Conservation (phyloP, 2,113 vertebrate species). For the Passerina amoena region DNA sequence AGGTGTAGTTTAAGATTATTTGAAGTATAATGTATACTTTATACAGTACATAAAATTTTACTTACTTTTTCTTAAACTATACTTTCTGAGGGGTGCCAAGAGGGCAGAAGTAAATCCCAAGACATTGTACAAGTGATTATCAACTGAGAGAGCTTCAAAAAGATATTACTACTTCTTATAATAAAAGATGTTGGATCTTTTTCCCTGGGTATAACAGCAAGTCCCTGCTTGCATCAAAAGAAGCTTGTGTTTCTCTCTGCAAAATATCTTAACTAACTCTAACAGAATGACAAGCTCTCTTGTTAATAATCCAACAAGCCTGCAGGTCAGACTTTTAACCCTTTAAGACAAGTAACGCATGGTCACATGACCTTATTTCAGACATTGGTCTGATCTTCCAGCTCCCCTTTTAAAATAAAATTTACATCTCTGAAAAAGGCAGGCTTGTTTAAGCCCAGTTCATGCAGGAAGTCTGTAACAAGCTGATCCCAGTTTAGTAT, state of each 20-base stretch:
- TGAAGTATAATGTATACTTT: slow-evolving; percentile 54
- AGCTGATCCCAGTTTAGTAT: not conserved
- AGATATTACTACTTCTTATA: not conserved
- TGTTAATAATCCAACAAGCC: not conserved
- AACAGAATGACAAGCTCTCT: not conserved
- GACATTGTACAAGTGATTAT: not conserved
- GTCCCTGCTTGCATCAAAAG: not conserved
- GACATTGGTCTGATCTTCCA: not conserved
- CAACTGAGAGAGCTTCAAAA: slow-evolving; percentile 6
- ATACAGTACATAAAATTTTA: slow-evolving; percentile 43
- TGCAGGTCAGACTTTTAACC: not conserved
- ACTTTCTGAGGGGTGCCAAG: not conserved
- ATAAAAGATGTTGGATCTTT: not conserved
- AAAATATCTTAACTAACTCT: not conserved
- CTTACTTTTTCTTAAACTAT: slow-evolving; percentile 44
- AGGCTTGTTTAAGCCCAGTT: not conserved
- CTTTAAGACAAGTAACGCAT: not conserved
- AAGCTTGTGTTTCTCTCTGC: not conserved
- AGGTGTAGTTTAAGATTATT: slow-evolving; percentile 46
- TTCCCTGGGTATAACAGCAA: not conserved
- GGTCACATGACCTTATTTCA: not conserved
- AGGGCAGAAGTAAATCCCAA: slow-evolving; percentile 47
- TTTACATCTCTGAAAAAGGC: not conserved
- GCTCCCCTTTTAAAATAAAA: not conserved
- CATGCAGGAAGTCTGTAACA: not conserved